phyloP scores from a whole-genome alignment of 2,888 invertebrate species.

The Cantharis lateralis region DNA sequence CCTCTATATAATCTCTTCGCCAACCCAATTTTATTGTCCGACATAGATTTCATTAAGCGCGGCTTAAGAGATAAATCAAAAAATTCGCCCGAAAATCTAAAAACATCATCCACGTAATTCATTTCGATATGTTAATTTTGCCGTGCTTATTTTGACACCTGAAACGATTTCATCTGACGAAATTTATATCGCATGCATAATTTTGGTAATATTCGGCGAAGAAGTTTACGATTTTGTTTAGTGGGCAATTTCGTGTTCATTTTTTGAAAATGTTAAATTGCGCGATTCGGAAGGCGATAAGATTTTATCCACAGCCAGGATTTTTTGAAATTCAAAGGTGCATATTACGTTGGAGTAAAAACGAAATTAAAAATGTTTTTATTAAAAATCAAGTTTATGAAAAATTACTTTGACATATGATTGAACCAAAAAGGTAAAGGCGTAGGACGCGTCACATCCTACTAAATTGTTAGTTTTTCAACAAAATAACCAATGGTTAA shows the following conservation, averaged over 20 bases:
- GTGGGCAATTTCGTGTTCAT: not conserved
- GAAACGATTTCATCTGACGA: slow-evolving; percentile 10
- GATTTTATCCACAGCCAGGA: not conserved
- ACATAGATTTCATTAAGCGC: slow-evolving; percentile 29
- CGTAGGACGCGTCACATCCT: not conserved
- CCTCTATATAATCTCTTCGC: slow-evolving; percentile 31
- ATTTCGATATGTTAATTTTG: slow-evolving; percentile 9
- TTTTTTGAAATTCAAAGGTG: not conserved
- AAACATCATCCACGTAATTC: not conserved
- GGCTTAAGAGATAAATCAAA: not conserved
- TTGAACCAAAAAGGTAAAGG: not conserved
- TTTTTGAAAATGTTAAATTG: not conserved
- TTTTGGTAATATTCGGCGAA: not conserved
- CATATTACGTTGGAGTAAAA: not conserved
- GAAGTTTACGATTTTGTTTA: not conserved
- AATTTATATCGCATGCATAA: not conserved
- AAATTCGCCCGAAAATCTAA: not conserved
- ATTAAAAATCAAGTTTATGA: not conserved
- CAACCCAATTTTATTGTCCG: slow-evolving; percentile 34
- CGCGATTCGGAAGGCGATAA: not conserved
- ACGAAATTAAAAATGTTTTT: not conserved
- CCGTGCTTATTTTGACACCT: slow-evolving; percentile 11
- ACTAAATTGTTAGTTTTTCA: not conserved
- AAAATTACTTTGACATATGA: not conserved
- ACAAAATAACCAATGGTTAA: not conserved